Evolutionary conservation across 2,888 invertebrate genomes (phyloP).

Genomic region (Standfussiana lucernea): DNA sequence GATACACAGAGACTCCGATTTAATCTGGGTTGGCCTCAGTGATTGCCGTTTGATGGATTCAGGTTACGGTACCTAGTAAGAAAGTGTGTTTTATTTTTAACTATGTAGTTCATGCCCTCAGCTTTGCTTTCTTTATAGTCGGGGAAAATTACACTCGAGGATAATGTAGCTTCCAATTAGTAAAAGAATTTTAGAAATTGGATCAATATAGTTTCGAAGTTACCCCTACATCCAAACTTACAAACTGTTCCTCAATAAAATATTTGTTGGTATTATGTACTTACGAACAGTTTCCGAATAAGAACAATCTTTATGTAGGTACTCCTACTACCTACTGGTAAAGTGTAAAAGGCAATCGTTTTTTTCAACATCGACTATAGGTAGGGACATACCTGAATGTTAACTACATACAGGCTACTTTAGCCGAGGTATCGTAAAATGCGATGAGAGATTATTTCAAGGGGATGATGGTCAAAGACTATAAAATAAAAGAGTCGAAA

Average conservation of each 20-base stretch:
- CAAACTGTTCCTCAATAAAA: background rate
- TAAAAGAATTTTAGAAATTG: background rate
- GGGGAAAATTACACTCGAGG: background rate
- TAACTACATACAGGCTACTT: no score
- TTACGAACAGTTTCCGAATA: background rate
- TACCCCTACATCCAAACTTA: background rate
- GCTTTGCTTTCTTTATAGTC: background rate
- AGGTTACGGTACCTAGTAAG: conserved; percentile 1
- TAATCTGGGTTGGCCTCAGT: conserved; percentile 6
- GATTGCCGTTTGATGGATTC: conserved; percentile 14
- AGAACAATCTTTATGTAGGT: background rate
- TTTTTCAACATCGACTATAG: no score
- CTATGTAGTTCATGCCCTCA: background rate
- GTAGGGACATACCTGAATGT: no score
- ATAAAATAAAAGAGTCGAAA: background rate
- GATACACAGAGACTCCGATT: conserved; percentile 28
- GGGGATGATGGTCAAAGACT: background rate
- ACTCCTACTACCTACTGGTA: no score
- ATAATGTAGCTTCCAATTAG: background rate
- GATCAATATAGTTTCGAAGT: background rate
- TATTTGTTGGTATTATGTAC: background rate
- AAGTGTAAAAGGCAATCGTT: no score
- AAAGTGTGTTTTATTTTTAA: conserved; percentile 1
- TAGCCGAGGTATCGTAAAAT: background rate
- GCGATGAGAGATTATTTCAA: conserved; percentile 5